Evolutionary conservation across 2,888 invertebrate genomes (phyloP), one percentile per base, ranked within the genome.

Genomic region (Tetragonisca angustula): DNA sequence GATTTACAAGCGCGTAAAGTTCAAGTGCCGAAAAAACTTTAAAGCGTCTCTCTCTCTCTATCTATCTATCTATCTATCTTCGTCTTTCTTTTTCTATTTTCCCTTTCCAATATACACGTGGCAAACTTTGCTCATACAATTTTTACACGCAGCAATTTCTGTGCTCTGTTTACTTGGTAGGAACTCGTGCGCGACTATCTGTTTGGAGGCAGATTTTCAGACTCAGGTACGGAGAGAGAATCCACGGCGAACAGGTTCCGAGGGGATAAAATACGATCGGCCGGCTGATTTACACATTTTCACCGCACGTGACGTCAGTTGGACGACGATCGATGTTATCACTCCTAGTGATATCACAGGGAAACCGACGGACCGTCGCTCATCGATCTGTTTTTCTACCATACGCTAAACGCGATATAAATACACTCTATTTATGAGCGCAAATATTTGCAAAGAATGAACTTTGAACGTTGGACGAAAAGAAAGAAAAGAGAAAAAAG

Each of bases 371-470:
- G 74, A 32, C 32, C 71, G 74, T 69, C 64, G 68, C 69, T 65
- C 77, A 89, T 89, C 89, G 88, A 89, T 89, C 88, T 88, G 87
- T 89, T 89, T 89, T 89, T 77, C 85, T 75, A 78, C 43, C 69
- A 62, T 61, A 59, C 70, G 73, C 61, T 77, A 81, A 89, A 86
- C 70, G 67, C 76, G 59, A 59, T 75, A 69, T 64, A 77, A 79
- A 79, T 80, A 84, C 70, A 17, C 52, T 77, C 87, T 80, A 84
- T 84, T 85, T 84, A 84, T 84, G 81, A 80, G 61, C 36, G 36
- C 62, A 73, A 76, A 74, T 71, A 71, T 59, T 64, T 15, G n/a
- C 17, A 62, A 68, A 75, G 32, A 17, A 9, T 27, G 24, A 43
- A 36, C n/a, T 32, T n/a, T 5, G 5, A n/a, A 19, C 24, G n/a